Base-by-base conservation (phyloP, 2,888 invertebrate genomes). In the Cheilosia impressa region DNA sequence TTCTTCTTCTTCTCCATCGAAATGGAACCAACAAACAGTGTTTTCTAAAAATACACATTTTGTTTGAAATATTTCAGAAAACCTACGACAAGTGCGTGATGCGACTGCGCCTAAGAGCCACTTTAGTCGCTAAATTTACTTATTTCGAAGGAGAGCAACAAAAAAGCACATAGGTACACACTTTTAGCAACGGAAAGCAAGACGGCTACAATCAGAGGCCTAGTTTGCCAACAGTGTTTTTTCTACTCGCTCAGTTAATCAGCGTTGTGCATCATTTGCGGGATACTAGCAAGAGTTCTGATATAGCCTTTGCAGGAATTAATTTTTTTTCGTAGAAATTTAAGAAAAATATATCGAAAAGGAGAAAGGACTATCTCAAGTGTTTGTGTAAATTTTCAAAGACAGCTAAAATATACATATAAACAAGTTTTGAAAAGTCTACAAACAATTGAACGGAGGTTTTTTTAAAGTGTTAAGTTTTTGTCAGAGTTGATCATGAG, bases 61-160 rank as follows among this genome's bases (percentile, higher is more conserved):
- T 38, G 38, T 38, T 38, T 38, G 24, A 50, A 19, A 52, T 3
- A 31, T 63, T 53, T 43, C 24, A 19, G 22, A 57, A 79, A 78
- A 73, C 27, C 57, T 60, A 68, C 65, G 79, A 79, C 79, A 84
- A 82, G 60, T 31, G 27, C 34, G 31, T 31, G 7, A 52, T 53
- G 83, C 83, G 83, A 60, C 83, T 84, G 83, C 83, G 83, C 79
- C 22, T 41, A 58, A 43, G 62, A 73, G 68, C 69, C 53, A 66
- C 60, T 71, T 53, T 63, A 68, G 68, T 73, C 58, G 79, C 68
- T 69, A 79, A 75, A 69, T 69, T 84, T 84, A 79, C 75, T 79
- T 84, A 69, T 75, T 79, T 84, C 79, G 65, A 68, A 68, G 45
- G 60, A 66, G 53, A 41, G 38, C 45, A 57, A 17, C 24, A 60